phyloP scores from a whole-genome alignment of 1,140 invertebrate genomes.

The Magallana angulata region DNA sequence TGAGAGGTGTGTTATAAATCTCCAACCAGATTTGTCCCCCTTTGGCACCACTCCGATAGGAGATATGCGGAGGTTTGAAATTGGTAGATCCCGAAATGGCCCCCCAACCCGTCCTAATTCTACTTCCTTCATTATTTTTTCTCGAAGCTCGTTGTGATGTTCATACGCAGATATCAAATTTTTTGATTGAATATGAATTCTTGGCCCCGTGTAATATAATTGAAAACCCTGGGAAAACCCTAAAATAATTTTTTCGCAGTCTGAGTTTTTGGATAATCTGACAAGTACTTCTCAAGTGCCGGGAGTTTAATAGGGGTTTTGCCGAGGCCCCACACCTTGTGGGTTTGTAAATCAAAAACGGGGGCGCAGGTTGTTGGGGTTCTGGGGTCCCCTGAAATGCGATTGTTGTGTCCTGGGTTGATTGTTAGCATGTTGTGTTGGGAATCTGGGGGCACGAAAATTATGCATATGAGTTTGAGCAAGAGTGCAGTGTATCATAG shows the following conservation, averaged over 20 bases:
- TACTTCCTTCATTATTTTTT: slow-evolving; percentile 28
- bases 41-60: slow-evolving; percentile 50
- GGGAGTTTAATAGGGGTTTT: neutral
- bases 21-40: slow-evolving; percentile 24
- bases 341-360: neutral
- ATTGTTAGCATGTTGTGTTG: neutral
- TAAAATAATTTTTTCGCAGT: neutral
- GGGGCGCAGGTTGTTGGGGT: neutral
- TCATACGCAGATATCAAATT: slow-evolving; percentile 15
- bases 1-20: slow-evolving; percentile 48
- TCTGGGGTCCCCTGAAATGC: neutral
- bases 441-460: neutral
- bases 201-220: neutral
- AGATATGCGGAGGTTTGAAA: slow-evolving; percentile 44
- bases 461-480: neutral
- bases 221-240: neutral
- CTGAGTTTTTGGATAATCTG: neutral
- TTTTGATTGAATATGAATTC: neutral
- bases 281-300: neutral
- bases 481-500: neutral
- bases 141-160: neutral
- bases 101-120: slow-evolving; percentile 30
- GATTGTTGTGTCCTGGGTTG: neutral
- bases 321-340: neutral
- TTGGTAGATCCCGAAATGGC: slow-evolving; percentile 21